Evolutionary conservation across 2,113 vertebrate genomes (phyloP).

Genomic region (Sinocyclocheilus maitianheensis): DNA sequence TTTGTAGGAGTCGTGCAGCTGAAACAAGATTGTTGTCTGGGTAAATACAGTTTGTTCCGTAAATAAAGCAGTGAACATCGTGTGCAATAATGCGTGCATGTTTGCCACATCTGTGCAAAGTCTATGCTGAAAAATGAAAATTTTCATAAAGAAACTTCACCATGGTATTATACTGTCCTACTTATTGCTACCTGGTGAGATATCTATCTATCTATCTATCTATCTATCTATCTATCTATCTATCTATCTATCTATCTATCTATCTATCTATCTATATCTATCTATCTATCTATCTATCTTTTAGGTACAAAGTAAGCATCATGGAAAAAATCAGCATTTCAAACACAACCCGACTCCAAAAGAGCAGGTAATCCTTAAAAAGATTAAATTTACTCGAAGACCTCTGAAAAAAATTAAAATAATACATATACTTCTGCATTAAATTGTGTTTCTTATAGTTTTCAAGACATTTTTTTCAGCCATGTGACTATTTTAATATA

Average conservation of each 20-base stretch:
- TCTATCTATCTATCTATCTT: too few relatives aligned
- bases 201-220: too few relatives aligned
- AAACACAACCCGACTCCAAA: conserved; percentile 58
- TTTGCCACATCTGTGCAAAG: not conserved
- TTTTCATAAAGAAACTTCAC: not conserved
- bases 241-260: too few relatives aligned
- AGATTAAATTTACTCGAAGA: not conserved
- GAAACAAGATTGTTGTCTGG: not conserved
- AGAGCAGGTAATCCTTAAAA: conserved; percentile 65
- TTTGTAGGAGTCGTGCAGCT: not conserved
- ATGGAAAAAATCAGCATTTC: conserved; percentile 63
- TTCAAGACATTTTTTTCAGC: not conserved
- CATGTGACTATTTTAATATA: not conserved
- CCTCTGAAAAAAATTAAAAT: not conserved
- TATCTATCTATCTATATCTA: too few relatives aligned
- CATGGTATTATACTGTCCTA: not conserved
- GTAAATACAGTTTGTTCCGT: not conserved
- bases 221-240: too few relatives aligned
- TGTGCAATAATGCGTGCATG: not conserved
- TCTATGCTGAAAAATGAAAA: not conserved
- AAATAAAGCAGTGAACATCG: not conserved
- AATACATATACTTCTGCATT: not conserved
- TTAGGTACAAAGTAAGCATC: conserved; percentile 69
- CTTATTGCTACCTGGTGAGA: not conserved
- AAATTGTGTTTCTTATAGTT: not conserved